Evolutionary conservation across 2,888 invertebrate species (phyloP), one percentile per base, ranked within the genome.

Genomic region (Agriopis marginaria): DNA sequence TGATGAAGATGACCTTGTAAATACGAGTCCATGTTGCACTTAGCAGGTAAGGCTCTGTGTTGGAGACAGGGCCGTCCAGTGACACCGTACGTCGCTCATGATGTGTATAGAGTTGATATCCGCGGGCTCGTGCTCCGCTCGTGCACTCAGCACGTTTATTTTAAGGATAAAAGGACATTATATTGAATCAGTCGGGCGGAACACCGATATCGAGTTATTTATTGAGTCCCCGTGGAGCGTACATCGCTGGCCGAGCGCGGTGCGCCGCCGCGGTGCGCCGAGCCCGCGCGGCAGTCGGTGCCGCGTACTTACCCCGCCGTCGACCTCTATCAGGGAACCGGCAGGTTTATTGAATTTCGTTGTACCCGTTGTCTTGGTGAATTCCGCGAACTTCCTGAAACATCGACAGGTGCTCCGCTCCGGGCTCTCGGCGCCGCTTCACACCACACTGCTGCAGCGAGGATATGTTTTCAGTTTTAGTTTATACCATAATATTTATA

Each of bases 331-430:
- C 55, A 45, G 32, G 7, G 40, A 50, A n/a, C 17, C 66, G 60
- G 17, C 56, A n/a, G 55, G 56, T 50, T 66, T 67, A 62, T 67
- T 62, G 62, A 51, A 58, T 66, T 67, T 58, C 42, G 62, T 56
- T 32, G 62, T 56, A 45, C 45, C 62, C 45, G 56, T 56, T 62
- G 55, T 67, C 56, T 44, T 40, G 17, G 44, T 44, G 44, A 56
- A 44, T 58, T 55, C 11, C 10, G 11, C n/a, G 61, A 45, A 23
- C 23, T 66, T 66, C 58, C 58, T 44, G 65, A 49, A 56, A 58
- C 63, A 11, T 42, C 42, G 51, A 12, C 58, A 59, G 58, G 55
- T 55, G 7, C 5, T 32, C 6, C 6, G 9, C 17, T 32, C 53
- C 12, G 51, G 17, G 10, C 7, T 9, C 51, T 32, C 32, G 32